Base-by-base conservation (phyloP, 2,888 invertebrate genomes). In the Ypsolopha scabrella region DNA sequence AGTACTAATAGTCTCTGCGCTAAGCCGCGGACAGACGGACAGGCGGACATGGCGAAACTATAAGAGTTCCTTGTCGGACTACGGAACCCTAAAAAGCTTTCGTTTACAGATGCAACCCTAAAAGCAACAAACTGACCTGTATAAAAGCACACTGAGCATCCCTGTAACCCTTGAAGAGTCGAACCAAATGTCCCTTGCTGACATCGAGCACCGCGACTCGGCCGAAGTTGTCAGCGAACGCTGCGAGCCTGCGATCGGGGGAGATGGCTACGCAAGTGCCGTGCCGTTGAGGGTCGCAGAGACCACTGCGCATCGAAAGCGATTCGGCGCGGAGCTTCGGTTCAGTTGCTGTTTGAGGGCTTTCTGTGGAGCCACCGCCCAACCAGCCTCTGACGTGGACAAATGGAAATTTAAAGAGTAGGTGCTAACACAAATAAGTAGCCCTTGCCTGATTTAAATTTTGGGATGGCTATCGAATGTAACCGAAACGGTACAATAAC, bases 121-220 rank as follows among this genome's bases (percentile, higher is more conserved):
- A 24, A 1, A 9, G 4, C 11, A n/a, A 0, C 39, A 36, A 13
- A 43, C 43, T n/a, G 10, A 95, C 93, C 77, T 95, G 94, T 43
- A 98, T 86, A 90, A 98, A 99, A 2, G 95, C 96, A 71, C 97
- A 95, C 70, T 98, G 95, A 0, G 98, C 98, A 70, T 98, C 96
- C 50, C 98, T 88, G 74, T 97, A 99, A 4, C 99, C 98, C 86
- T 98, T 98, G 90, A 97, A 97, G 68, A 98, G 91, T 50, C 96
- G 88, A 41, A 97, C 80, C 33, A 94, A 91, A 51, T 93, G 88
- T 1, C 97, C 96, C 58, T 90, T 90, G 48, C 88, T 88, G 10
- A 94, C 91, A 76, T 99, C 97, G 37, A 99, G 79, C 11, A 99
- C 85, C 44, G 94, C 90, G 0, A 99, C 94, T 53, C 99, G 89